phyloP scores from a whole-genome alignment of 2,113 vertebrate genomes.

The zebrafish (Danio rerio) region GRCz12tu NC_133178.1:33412501-33413000 shows the following conservation, averaged over 20 bases:
- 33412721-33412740: neutral
- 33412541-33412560: too few species aligned
- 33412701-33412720: too few species aligned
- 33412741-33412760: neutral
- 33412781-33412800: conserved; percentile 7
- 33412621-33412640: too few species aligned
- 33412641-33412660: too few species aligned
- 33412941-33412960: neutral
- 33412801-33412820: neutral
- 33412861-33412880: neutral
- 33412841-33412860: neutral
- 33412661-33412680: too few species aligned
- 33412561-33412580: too few species aligned
- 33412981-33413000: neutral
- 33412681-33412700: too few species aligned
- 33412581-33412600: too few species aligned
- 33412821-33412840: neutral
- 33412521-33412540: too few species aligned
- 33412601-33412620: too few species aligned
- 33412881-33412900: neutral
- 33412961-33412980: neutral
- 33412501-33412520: too few species aligned
- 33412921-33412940: neutral
- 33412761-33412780: neutral
- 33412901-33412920: neutral